Base-by-base conservation (phyloP, 2,113 vertebrate genomes). In the Acanthochromis polyacanthus region DNA sequence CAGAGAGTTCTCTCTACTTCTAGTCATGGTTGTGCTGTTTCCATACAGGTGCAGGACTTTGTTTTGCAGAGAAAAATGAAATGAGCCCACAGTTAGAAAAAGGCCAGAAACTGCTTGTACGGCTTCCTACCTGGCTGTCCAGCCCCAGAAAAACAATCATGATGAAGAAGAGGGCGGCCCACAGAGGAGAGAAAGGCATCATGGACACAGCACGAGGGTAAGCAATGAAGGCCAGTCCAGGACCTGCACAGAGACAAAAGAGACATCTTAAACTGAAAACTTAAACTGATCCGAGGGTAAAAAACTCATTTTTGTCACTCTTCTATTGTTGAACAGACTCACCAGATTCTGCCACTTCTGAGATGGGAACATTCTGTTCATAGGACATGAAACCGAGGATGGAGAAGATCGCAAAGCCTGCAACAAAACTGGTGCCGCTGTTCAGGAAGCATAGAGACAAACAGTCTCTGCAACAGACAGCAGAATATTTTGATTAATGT, bases 401-500 rank as follows among this genome's bases (percentile, higher is more conserved):
- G 79, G 97, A 99, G 91, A 99, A 99, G 90, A 99, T 99, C 11
- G 97, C 97, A 81, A 99, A 98, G 19, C 98, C 97, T 0, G 98
- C 96, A 74, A 98, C 90, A 0, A 99, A 99, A 84, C 98, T 99
- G 83, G 97, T 99, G 64, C 96, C 96, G 0, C 98, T 98, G 94
- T 98, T 99, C 73, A 99, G 95, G 83, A 96, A 95, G 87, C 98
- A 99, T 36, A 99, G 93, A 0, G 96, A 92, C 52, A 99, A 56
- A 59, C 96, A 98, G 83, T 99, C 98, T 91, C 98, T 99, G 88
- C 64, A 90, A 79, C 10, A 74, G 8, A 86, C 5, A 52, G 12
- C 59, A 23, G 5, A 59, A 50, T 48, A 28, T 3, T 12, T 48
- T 48, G 32, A 36, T 43, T 43, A 43, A 15, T 43, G 12, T 43